Percentiles rank a stretch among this genome's conserved stretches.
These are phyloP conservation scores for Pterostichus madidus DNA, from an alignment of 2,888 invertebrate species.

Conservation along the genomic window DNA sequence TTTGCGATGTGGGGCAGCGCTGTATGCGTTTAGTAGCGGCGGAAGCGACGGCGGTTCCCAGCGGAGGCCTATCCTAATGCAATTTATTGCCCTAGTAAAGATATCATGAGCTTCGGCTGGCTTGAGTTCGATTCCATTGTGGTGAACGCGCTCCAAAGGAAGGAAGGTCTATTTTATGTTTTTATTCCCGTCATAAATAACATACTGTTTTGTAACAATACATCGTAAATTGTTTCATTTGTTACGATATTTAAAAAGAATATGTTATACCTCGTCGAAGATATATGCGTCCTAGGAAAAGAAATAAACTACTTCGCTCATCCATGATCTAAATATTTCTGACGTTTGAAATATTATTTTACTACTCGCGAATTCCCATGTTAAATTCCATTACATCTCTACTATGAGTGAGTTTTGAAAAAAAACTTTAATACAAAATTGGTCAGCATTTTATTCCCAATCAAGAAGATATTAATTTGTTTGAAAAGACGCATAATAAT, in stretches of 20 bases:
- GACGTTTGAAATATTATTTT: too few relatives aligned
- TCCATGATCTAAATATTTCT: too few relatives aligned
- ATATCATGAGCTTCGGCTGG: slow-evolving; percentile 44
- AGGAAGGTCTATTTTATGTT: slow-evolving; percentile 1
- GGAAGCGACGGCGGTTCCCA: slow-evolving; percentile 16
- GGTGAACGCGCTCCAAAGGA: slow-evolving; percentile 1
- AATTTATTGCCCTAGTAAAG: slow-evolving; percentile 60
- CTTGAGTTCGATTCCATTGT: slow-evolving; percentile 18
- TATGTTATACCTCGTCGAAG: too few relatives aligned
- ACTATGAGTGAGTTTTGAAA: too few relatives aligned
- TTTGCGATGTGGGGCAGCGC: background rate
- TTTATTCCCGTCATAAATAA: slow-evolving; percentile 16
- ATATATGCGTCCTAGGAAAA: too few relatives aligned
- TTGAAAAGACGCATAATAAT: too few relatives aligned
- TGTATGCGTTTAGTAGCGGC: slow-evolving; percentile 8
- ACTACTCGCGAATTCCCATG: too few relatives aligned
- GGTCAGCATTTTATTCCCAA: too few relatives aligned
- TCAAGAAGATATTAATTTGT: too few relatives aligned
- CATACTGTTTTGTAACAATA: slow-evolving; percentile 1
- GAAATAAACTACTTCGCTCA: too few relatives aligned
- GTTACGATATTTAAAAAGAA: background rate
- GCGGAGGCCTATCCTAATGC: slow-evolving; percentile 49
- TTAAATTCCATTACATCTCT: too few relatives aligned
- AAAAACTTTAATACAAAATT: too few relatives aligned
- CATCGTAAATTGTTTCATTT: slow-evolving; percentile 1